Conservation (phyloP, 23 tunicate species). For the Trididemnum clinides region DNA sequence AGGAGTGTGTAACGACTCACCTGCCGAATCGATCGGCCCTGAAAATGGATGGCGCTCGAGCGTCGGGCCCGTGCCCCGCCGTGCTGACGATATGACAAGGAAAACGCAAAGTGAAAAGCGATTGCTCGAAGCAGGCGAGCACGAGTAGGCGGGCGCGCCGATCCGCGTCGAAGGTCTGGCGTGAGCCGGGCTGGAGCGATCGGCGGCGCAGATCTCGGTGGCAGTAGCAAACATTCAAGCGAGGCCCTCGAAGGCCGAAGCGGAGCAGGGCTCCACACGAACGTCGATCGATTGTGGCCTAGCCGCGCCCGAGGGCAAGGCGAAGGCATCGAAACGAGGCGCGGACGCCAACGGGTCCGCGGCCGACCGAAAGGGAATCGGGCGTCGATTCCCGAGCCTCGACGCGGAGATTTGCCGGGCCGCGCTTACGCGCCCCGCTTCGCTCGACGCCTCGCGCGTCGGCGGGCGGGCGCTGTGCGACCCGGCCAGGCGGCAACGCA, state of each 20-base stretch:
- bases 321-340: no score
- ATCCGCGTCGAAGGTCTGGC: conserved; percentile 13
- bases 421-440: no score
- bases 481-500: no score
- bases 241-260: conserved; percentile 60
- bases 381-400: no score
- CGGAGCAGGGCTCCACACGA: conserved; percentile 58
- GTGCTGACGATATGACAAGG: conserved; percentile 19
- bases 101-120: no score
- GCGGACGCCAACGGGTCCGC: no score
- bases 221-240: conserved; percentile 44
- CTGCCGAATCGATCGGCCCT: conserved; percentile 79
- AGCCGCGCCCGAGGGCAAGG: conserved; percentile 10
- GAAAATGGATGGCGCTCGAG: conserved; percentile 76
- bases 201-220: conserved; percentile 49
- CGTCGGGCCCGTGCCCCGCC: conserved; percentile 59
- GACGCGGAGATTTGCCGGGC: no score
- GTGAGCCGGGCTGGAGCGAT: conserved; percentile 36
- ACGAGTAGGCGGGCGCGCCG: conserved; percentile 72
- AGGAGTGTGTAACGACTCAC: conserved; percentile 74
- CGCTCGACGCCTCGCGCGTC: no score
- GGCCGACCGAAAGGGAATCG: no score
- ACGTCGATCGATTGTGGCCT: conserved; percentile 18
- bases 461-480: no score
- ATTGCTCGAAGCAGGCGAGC: conserved; percentile 4